Evolutionary conservation across 2,113 vertebrate genomes (phyloP).

Genomic region (Neolamprologus devosi): DNA sequence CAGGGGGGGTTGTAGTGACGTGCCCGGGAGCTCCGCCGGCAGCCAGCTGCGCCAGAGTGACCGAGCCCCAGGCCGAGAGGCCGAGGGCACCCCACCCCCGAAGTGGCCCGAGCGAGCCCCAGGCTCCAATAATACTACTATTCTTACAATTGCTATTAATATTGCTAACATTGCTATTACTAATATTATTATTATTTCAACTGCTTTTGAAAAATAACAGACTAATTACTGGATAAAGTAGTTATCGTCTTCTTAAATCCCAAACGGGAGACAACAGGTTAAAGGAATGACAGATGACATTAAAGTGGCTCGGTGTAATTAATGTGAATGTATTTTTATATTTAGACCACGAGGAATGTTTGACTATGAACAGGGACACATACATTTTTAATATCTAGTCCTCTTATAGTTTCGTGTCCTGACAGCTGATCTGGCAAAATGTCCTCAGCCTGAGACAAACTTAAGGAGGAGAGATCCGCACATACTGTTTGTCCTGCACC

Average conservation of each 20-base stretch:
- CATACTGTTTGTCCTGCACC: neutral
- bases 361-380: neutral
- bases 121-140: neutral
- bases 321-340: neutral
- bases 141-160: neutral
- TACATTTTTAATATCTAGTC: neutral
- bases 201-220: neutral
- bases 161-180: neutral
- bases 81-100: rapidly evolving
- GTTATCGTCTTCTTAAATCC: rapidly evolving
- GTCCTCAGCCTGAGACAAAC: neutral
- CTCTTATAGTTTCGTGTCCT: neutral
- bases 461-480: neutral
- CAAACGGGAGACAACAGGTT: neutral
- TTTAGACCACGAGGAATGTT: neutral
- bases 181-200: neutral
- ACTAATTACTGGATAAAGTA: neutral
- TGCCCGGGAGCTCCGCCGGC: rapidly evolving
- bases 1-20: no score
- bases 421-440: neutral
- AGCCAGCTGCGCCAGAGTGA: rapidly evolving
- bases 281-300: neutral
- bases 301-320: neutral
- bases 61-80: rapidly evolving
- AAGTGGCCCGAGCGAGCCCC: no score